Base-by-base conservation (phyloP, 2,113 vertebrate species). In the Pedionomus torquatus region DNA sequence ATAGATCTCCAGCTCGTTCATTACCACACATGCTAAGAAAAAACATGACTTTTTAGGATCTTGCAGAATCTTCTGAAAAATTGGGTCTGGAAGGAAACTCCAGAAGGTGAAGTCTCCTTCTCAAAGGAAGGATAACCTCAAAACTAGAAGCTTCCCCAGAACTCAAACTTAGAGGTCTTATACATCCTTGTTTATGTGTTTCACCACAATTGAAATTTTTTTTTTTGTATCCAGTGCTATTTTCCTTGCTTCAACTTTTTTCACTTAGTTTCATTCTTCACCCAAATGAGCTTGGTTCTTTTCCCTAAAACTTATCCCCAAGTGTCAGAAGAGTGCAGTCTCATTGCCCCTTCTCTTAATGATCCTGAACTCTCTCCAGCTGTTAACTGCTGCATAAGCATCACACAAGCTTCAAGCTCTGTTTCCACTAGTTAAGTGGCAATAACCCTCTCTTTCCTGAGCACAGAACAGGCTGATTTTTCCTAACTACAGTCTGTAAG, bases 281-380 rank as follows among this genome's bases (percentile, higher is more conserved):
- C 4, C 5, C 19, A 51, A 85, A 41, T 0, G 1, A 44, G 15
- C 31, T 30, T 17, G 5, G 13, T 8, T 64, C 24, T 51, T 68
- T 72, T 37, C 31, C 44, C 52, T 68, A 1, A 8, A 89, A 74
- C 30, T 35, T 33, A 60, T 3, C 9, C 4, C 6, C 0, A 7
- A 76, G 12, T 24, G 8, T 21, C 20, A 63, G 7, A 43, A 82
- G 20, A 76, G 7, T 13, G 7, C 26, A 65, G 44, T 41, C 9
- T 3, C 9, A 49, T 0, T n/a, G 43, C 3, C 7, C 30, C 17
- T 49, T 39, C 44, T 68, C 48, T 51, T 41, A 35, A 25, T 10
- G 17, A 87, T 21, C 19, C 51, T n/a, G 11, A 93, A 58, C n/a
- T 39, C 26, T 24, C 21, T 55, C 3, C n/a, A 52, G 43, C n/a